Evolutionary conservation across 2,888 invertebrate species (phyloP).

Genomic region (Papilio gigon): DNA sequence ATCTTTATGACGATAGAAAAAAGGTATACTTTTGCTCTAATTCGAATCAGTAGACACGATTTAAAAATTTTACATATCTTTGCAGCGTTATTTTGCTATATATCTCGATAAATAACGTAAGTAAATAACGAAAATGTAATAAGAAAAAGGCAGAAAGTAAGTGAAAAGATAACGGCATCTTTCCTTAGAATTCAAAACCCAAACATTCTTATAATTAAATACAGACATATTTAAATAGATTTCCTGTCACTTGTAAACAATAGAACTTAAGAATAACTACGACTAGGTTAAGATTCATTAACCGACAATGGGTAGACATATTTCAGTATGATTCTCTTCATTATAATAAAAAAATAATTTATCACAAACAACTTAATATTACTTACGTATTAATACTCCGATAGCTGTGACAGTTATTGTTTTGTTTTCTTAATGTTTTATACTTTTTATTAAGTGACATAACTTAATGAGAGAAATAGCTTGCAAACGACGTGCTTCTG

Average conservation of each 20-base stretch:
- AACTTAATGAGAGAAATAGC: neutral
- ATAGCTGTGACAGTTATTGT: neutral
- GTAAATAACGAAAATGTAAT: neutral
- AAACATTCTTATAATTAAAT: too few species aligned
- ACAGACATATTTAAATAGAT: too few species aligned
- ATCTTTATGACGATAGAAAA: neutral
- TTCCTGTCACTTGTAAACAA: neutral
- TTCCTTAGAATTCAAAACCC: neutral
- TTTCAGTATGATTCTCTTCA: neutral
- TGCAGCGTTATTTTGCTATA: neutral
- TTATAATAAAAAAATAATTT: neutral
- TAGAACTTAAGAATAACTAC: neutral
- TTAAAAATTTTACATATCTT: slow-evolving; percentile 1
- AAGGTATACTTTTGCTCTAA: slow-evolving; percentile 1
- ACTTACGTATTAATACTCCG: neutral
- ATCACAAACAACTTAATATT: slow-evolving; percentile 1
- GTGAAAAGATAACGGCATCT: neutral
- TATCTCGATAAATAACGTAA: neutral
- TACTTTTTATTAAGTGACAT: slow-evolving; percentile 8
- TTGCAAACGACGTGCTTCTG: slow-evolving; percentile 23
- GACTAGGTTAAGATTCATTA: neutral
- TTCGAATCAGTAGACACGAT: neutral
- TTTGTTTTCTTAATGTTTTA: neutral
- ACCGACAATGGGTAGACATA: neutral
- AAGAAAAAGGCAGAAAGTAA: neutral